Percentiles rank a stretch among this genome's conserved stretches.
Evolutionary conservation across 2,113 vertebrate species (phyloP).

Genomic region (Megaptera novaeangliae): DNA sequence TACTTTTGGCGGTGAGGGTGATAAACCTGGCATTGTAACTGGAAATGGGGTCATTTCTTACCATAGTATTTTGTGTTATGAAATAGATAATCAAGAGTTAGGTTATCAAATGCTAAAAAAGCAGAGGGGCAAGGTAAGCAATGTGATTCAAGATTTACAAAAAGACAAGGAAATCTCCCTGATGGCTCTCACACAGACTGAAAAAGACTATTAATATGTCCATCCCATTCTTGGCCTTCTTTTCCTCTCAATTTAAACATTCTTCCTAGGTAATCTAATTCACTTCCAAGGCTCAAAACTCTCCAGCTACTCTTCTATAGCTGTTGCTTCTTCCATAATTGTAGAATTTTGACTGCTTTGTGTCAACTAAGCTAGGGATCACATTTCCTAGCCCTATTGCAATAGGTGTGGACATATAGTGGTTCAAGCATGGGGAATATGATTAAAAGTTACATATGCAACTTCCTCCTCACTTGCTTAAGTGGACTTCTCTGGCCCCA

Average conservation of each 20-base stretch:
- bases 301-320: background rate
- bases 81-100: background rate
- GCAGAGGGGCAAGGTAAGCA: background rate
- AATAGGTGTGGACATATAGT: background rate
- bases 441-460: background rate
- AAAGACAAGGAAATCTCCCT: background rate
- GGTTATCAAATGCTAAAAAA: background rate
- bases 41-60: background rate
- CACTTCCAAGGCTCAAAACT: background rate
- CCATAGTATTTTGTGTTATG: background rate
- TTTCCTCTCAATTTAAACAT: background rate
- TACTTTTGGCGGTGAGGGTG: background rate
- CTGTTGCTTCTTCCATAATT: background rate
- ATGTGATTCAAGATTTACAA: background rate
- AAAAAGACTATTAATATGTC: background rate
- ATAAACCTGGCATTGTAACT: background rate
- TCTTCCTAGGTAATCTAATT: background rate
- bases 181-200: background rate
- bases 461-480: background rate
- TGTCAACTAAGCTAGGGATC: background rate
- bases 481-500: background rate
- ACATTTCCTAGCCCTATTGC: background rate
- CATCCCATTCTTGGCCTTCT: background rate
- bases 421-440: background rate
- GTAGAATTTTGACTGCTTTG: background rate